Conservation (phyloP, 2,113 vertebrate genomes). For the Mungos mungo region DNA sequence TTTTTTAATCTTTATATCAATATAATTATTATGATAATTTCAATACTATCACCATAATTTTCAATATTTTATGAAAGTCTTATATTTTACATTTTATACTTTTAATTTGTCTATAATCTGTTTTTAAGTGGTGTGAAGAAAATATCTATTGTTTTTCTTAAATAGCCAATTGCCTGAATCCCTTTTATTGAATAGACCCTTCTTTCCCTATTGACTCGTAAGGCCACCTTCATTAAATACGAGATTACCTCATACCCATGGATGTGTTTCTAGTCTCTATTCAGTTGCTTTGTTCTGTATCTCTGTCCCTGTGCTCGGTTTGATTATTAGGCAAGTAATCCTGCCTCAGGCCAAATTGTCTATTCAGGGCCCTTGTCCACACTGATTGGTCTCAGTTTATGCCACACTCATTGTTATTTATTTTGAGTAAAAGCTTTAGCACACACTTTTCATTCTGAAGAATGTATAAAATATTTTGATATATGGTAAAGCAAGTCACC, state of each 20-base stretch:
- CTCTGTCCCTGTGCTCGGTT: slow-evolving; percentile 49
- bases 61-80: slow-evolving; percentile 48
- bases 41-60: slow-evolving; percentile 50
- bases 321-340: slow-evolving; percentile 71
- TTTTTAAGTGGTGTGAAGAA: slow-evolving; percentile 56
- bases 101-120: slow-evolving; percentile 56
- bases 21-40: neutral
- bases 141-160: slow-evolving; percentile 56
- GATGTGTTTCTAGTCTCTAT: slow-evolving; percentile 61
- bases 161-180: slow-evolving; percentile 61
- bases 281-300: slow-evolving; percentile 64
- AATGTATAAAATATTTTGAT: slow-evolving; percentile 72
- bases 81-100: slow-evolving; percentile 40
- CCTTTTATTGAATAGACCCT: slow-evolving; percentile 64
- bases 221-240: slow-evolving; percentile 65
- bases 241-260: slow-evolving; percentile 58
- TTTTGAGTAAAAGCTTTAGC: slow-evolving; percentile 53
- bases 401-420: slow-evolving; percentile 37
- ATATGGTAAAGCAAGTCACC: slow-evolving; percentile 43
- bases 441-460: slow-evolving; percentile 39
- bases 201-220: slow-evolving; percentile 63
- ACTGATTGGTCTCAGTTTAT: slow-evolving; percentile 59
- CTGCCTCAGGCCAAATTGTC: slow-evolving; percentile 65
- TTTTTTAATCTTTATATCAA: neutral
- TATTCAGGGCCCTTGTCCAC: slow-evolving; percentile 52